These are phyloP conservation scores for Neogale vison DNA, from an alignment of 2,113 vertebrate species.

Conservation along the genomic window DNA sequence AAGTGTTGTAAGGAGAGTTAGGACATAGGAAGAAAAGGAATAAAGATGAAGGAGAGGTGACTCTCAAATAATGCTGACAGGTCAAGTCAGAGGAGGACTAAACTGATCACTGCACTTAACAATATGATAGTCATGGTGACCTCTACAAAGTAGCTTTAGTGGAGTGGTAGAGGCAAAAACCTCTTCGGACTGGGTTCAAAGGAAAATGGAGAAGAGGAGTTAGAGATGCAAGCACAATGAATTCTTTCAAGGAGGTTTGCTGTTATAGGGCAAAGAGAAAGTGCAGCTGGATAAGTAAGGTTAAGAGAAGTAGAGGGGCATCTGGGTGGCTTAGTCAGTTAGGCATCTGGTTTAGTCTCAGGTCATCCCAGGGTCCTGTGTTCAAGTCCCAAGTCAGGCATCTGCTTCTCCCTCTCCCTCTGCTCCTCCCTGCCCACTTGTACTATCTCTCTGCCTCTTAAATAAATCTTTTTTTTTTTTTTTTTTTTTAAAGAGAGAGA, in stretches of 20 bases:
- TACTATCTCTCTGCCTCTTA: neutral
- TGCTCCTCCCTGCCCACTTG: neutral
- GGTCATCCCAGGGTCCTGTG: neutral
- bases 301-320: neutral
- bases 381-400: neutral
- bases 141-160: neutral
- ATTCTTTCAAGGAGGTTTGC: neutral
- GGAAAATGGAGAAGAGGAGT: neutral
- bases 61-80: neutral
- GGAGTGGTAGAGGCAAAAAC: neutral
- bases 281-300: neutral
- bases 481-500: neutral
- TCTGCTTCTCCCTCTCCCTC: neutral
- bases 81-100: neutral
- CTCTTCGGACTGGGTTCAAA: neutral
- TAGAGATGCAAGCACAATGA: neutral
- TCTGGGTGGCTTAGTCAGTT: neutral
- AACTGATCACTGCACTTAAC: neutral
- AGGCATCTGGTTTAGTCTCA: neutral
- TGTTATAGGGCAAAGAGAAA: neutral
- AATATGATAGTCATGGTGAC: neutral
- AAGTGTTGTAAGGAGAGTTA: neutral
- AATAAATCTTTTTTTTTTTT: neutral
- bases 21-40: neutral
- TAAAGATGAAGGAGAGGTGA: neutral